Percentiles rank a stretch among this genome's conserved stretches.
Evolutionary conservation across 1,140 invertebrate genomes (phyloP).

Genomic region (Pseudoatta argentina): DNA sequence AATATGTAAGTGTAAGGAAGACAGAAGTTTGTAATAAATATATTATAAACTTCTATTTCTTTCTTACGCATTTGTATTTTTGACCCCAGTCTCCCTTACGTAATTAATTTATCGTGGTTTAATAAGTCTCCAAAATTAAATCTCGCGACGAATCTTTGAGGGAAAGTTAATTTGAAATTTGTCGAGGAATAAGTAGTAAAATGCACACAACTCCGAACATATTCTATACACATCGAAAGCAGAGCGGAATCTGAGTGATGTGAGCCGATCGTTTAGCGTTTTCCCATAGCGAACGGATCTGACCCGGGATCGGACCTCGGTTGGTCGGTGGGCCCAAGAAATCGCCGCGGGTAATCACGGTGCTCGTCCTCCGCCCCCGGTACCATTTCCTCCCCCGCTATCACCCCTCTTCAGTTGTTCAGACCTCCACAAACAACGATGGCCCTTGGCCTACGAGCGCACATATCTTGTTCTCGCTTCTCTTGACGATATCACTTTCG

Average conservation of each 20-base stretch:
- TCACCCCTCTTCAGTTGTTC: slow-evolving; percentile 69
- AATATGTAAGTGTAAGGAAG: too few relatives aligned
- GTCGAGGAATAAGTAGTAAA: not conserved
- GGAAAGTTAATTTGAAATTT: not conserved
- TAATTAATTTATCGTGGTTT: slow-evolving; percentile 2
- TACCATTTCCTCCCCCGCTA: slow-evolving; percentile 75
- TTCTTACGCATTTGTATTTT: too few relatives aligned
- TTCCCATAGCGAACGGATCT: slow-evolving; percentile 86
- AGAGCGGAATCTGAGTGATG: slow-evolving; percentile 85
- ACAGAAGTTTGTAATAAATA: too few relatives aligned
- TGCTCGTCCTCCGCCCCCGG: slow-evolving; percentile 79
- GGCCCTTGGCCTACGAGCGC: slow-evolving; percentile 62
- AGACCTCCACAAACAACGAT: slow-evolving; percentile 59
- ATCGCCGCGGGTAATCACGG: slow-evolving; percentile 85
- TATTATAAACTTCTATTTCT: too few relatives aligned
- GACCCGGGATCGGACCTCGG: slow-evolving; percentile 85
- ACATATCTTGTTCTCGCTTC: slow-evolving; percentile 53
- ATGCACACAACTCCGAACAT: not conserved
- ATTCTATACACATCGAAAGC: slow-evolving; percentile 72
- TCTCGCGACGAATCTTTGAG: not conserved
- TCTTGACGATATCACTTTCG: slow-evolving; percentile 28
- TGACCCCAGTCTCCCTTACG: too few relatives aligned
- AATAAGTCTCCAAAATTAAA: not conserved
- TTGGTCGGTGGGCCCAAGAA: slow-evolving; percentile 80
- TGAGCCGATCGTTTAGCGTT: slow-evolving; percentile 86